phyloP scores from a whole-genome alignment of 2,888 invertebrate genomes.

The Ormyrus nitidulus region DNA sequence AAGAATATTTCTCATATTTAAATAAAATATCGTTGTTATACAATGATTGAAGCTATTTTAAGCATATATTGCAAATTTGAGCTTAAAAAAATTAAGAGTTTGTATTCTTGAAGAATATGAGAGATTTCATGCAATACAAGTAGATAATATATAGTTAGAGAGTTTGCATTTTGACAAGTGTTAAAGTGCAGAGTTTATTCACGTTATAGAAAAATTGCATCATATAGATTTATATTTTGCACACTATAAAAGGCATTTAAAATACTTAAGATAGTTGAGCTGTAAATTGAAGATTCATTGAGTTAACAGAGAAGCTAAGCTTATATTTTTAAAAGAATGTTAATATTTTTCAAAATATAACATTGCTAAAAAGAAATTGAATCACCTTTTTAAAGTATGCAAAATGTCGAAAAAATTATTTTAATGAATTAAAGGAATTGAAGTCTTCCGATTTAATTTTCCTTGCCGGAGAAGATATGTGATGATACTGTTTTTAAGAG shows the following conservation, averaged over 20 bases:
- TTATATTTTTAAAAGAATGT: too few relatives aligned
- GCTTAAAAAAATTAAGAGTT: not conserved
- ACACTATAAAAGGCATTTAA: conserved; percentile 48
- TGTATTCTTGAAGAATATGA: conserved; percentile 26
- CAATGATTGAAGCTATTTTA: conserved; percentile 25
- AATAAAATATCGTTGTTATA: conserved; percentile 26
- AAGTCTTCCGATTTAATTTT: conserved; percentile 50
- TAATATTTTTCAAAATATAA: too few relatives aligned
- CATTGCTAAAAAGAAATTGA: not conserved
- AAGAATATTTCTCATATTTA: conserved; percentile 39
- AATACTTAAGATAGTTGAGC: conserved; percentile 39
- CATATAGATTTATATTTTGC: conserved; percentile 12
- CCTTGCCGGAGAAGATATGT: conserved; percentile 30
- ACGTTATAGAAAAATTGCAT: conserved; percentile 7
- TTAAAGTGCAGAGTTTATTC: not conserved
- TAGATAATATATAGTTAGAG: not conserved
- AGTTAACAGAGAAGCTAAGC: conserved; percentile 4
- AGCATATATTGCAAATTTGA: not conserved
- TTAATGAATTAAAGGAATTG: conserved; percentile 15
- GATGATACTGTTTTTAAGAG: conserved; percentile 43
- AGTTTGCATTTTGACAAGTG: conserved; percentile 18
- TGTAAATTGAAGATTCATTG: not conserved
- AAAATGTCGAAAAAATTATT: not conserved
- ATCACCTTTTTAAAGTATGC: conserved; percentile 5
- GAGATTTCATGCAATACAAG: conserved; percentile 8